A percentile compares a stretch with the other conserved stretches of the same genome.
phyloP scores from a whole-genome alignment of 2,113 vertebrate genomes.

The Oncorhynchus kisutch region DNA sequence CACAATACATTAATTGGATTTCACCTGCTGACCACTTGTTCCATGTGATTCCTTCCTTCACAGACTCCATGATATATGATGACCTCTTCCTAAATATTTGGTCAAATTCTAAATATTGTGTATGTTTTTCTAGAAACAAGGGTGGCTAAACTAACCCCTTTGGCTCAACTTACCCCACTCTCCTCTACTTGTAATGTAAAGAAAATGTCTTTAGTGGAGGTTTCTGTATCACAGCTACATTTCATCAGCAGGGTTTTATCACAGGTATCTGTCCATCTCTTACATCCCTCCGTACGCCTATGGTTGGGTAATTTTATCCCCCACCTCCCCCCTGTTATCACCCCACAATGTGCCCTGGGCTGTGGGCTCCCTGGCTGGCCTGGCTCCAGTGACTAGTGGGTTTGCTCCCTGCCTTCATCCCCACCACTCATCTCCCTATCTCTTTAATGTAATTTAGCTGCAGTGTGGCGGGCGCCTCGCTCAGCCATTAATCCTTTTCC shows the following conservation, averaged over 20 bases:
- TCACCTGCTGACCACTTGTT: too few species aligned
- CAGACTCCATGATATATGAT: too few species aligned
- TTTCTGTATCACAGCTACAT: not conserved
- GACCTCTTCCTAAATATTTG: too few species aligned
- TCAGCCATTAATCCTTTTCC: conserved; percentile 99
- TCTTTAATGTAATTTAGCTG: conserved; percentile 91
- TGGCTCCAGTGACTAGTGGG: conserved; percentile 78
- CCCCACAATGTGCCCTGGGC: conserved; percentile 71
- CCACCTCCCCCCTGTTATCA: conserved; percentile 16
- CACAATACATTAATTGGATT: too few species aligned
- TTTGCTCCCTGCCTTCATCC: conserved; percentile 90
- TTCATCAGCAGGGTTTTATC: not conserved
- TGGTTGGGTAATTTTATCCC: conserved; percentile 61
- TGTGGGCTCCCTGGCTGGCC: conserved; percentile 49
- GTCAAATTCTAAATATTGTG: too few species aligned
- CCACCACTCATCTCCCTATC: conserved; percentile 72
- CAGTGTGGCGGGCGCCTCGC: conserved; percentile 92
- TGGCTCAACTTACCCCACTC: too few species aligned
- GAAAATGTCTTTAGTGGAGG: not conserved
- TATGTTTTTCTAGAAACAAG: not conserved
- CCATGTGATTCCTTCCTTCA: too few species aligned
- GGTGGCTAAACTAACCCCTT: too few species aligned
- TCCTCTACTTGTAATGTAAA: not conserved
- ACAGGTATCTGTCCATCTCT: not conserved
- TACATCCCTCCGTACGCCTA: conserved; percentile 6